Evolutionary conservation across 2,888 invertebrate species (phyloP).

Genomic region (Ditylenchus weischeri): DNA sequence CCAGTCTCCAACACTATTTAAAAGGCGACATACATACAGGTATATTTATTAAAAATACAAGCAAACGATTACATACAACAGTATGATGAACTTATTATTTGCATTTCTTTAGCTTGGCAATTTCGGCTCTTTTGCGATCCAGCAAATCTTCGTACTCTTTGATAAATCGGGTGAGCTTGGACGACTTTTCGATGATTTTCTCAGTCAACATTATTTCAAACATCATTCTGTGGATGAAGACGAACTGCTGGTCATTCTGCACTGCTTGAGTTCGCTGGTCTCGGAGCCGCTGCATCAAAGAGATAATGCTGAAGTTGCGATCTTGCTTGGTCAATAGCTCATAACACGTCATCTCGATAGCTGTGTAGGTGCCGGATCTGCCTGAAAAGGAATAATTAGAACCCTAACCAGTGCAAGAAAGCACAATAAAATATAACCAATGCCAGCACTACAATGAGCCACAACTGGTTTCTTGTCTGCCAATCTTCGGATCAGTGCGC

Average conservation of each 20-base stretch:
- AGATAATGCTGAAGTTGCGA: conserved; percentile 16
- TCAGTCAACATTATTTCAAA: conserved; percentile 28
- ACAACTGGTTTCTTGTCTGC: conserved; percentile 29
- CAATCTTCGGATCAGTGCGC: conserved; percentile 22
- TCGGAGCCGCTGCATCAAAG: conserved; percentile 22
- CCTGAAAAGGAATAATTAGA: conserved; percentile 20
- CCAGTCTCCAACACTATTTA: too few species aligned
- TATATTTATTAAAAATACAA: too few species aligned
- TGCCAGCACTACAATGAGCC: conserved; percentile 33
- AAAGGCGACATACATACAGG: too few species aligned
- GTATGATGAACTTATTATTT: not conserved
- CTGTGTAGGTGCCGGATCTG: conserved; percentile 25
- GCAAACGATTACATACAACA: too few species aligned
- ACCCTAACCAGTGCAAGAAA: too few species aligned
- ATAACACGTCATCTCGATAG: conserved; percentile 28
- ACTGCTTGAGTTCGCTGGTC: conserved; percentile 31
- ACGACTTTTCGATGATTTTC: conserved; percentile 17
- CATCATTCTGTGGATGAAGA: conserved; percentile 18
- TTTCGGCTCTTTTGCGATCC: conserved; percentile 21
- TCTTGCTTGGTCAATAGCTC: conserved; percentile 24
- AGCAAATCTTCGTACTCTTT: conserved; percentile 30
- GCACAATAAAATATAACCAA: conserved; percentile 24
- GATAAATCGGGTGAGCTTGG: conserved; percentile 24
- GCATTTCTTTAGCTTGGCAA: not conserved
- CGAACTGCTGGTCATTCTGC: conserved; percentile 34